These are phyloP conservation scores for Psephotus haematonotus DNA, from an alignment of 2,113 vertebrate genomes.

Conservation along the genomic window DNA sequence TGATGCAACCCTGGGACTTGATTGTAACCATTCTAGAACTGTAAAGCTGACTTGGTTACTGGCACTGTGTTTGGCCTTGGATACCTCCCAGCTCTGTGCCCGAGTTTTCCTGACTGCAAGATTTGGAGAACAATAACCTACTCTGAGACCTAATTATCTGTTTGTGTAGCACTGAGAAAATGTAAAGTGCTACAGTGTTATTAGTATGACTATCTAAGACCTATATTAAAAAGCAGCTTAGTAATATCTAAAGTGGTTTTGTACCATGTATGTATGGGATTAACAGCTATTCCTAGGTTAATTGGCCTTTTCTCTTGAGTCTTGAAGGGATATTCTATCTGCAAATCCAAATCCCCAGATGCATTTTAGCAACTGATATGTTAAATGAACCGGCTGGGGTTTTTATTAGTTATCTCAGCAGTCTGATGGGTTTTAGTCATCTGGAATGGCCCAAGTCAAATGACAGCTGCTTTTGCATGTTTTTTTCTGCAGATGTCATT, in stretches of 20 bases:
- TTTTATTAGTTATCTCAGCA: constrained; percentile 23
- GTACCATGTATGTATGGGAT: background rate
- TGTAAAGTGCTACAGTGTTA: background rate
- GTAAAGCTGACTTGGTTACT: background rate
- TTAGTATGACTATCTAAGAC: background rate
- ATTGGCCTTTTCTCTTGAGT: constrained; percentile 11
- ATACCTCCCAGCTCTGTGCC: background rate
- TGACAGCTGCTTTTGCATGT: background rate
- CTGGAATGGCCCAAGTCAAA: background rate
- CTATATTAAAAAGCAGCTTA: background rate
- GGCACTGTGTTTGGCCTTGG: background rate
- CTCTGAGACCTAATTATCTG: background rate
- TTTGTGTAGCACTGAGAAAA: background rate
- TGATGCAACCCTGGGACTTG: background rate
- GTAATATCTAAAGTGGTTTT: constrained; percentile 13
- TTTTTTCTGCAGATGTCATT: constrained; percentile 25
- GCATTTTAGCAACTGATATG: background rate
- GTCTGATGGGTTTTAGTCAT: background rate
- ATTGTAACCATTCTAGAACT: background rate
- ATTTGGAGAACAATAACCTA: background rate
- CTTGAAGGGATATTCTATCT: background rate
- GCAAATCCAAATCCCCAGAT: constrained; percentile 2
- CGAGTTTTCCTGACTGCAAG: background rate
- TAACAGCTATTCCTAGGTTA: constrained; percentile 8
- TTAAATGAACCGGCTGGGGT: background rate